These are phyloP conservation scores for Gastrophryne carolinensis DNA, from an alignment of 2,797 vertebrate species.

Conservation along the genomic window DNA sequence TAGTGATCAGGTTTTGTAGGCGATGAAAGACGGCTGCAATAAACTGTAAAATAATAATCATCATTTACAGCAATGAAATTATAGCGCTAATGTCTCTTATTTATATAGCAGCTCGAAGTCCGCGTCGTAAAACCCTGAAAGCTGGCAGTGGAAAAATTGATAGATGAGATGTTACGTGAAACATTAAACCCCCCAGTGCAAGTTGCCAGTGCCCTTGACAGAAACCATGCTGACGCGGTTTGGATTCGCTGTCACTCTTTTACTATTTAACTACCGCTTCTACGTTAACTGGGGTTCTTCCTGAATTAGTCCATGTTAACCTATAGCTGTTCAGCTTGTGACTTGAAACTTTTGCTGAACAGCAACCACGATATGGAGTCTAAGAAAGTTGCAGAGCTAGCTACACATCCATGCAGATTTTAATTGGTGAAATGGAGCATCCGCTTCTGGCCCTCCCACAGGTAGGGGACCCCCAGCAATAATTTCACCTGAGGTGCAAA, in stretches of 20 bases:
- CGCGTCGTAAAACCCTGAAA: slow-evolving; percentile 2
- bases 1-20: slow-evolving; percentile 18
- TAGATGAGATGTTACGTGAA: not conserved
- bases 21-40: slow-evolving; percentile 16
- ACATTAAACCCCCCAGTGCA: not conserved
- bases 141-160: slow-evolving; percentile 18
- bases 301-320: no score
- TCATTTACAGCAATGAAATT: not conserved
- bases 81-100: slow-evolving; percentile 24
- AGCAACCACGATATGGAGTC: no score
- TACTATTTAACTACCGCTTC: no score
- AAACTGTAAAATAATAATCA: slow-evolving; percentile 30
- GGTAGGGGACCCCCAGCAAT: no score
- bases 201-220: not conserved
- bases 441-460: no score
- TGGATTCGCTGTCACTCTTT: no score
- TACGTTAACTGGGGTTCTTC: no score
- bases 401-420: no score
- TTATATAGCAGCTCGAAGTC: slow-evolving; percentile 21
- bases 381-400: no score
- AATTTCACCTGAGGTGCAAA: no score
- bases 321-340: not conserved
- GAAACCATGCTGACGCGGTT: not conserved
- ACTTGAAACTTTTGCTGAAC: no score
- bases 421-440: no score